phyloP scores from a whole-genome alignment of 2,113 vertebrate genomes.

The Pristiophorus japonicus region DNA sequence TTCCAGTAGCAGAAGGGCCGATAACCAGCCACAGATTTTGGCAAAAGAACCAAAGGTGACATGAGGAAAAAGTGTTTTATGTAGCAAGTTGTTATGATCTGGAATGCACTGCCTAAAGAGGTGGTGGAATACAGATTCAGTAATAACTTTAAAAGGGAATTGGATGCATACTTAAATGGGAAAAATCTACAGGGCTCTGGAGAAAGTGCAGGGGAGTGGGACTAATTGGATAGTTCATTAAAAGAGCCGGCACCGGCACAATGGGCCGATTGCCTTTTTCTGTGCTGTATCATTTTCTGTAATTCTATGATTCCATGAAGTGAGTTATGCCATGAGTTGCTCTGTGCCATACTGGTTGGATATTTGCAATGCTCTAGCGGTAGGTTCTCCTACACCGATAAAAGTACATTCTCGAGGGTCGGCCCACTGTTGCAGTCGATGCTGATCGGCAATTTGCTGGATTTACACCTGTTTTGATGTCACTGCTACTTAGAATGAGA shows the following conservation, averaged over 20 bases:
- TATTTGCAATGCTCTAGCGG: not conserved
- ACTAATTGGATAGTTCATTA: not conserved
- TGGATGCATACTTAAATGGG: no score
- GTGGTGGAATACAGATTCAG: not conserved
- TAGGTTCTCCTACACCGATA: not conserved
- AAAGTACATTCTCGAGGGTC: not conserved
- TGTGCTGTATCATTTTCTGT: not conserved
- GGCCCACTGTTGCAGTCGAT: not conserved
- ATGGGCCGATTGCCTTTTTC: not conserved
- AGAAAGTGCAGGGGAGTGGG: no score
- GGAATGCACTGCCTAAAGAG: not conserved
- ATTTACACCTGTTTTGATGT: not conserved
- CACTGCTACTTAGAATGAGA: not conserved
- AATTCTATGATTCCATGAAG: not conserved
- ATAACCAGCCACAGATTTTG: not conserved
- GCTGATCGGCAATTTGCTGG: not conserved
- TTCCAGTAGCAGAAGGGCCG: not conserved
- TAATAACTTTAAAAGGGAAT: not conserved
- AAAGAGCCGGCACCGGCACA: not conserved
- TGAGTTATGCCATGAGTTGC: not conserved
- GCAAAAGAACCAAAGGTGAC: not conserved
- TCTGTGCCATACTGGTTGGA: not conserved
- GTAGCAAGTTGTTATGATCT: not conserved
- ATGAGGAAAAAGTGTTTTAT: not conserved
- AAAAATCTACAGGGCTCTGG: no score